Evolutionary conservation across 2,797 vertebrate species (phyloP), one percentile per base, ranked within the genome.

Genomic region (Cygnus olor): DNA sequence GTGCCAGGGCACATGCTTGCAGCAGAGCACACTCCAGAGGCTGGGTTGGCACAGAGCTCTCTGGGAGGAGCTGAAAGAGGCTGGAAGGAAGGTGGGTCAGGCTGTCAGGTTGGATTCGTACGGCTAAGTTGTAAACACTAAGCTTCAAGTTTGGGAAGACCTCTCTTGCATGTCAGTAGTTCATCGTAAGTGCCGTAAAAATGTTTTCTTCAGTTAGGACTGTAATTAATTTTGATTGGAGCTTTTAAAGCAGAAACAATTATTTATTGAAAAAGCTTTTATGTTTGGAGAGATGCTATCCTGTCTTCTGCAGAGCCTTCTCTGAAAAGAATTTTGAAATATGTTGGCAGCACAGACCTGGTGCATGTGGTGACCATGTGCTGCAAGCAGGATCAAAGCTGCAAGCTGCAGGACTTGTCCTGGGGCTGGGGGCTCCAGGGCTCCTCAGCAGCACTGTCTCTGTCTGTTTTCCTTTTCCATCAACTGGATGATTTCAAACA

Each of bases 1-100:
- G 12, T 3, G 5, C 21, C 27, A 4, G 42, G 27, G 11, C 49
- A 27, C 0, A 0, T 2, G 18, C 13, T 45, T 68, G 65, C 60
- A 45, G 53, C 16, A 5, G 45, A 49, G 34, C 24, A 11, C 13
- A 14, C n/a, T 24, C 25, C n/a, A 14, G 53, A 51, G 65, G 22
- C 42, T 58, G 64, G 47, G 19, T 47, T 38, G 25, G 27, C 57
- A 3, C 11, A 11, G 47, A 14, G n/a, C 34, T 32, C 3, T 0
- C 54, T 61, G 65, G 36, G 25, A 14, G 36, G 25, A 14, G 22
- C 44, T 40, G 32, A 40, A 38, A 40, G 57, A 51, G 25, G 28
- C 40, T 65, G 8, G 45, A 49, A 40, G 51, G 60, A 73, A 47
- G 42, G 18, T 66, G 58, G 47, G 24, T 63, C 70, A 19, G 58